Evolutionary conservation across 2,888 invertebrate genomes (phyloP).

Genomic region (Stenoptilia bipunctidactyla): DNA sequence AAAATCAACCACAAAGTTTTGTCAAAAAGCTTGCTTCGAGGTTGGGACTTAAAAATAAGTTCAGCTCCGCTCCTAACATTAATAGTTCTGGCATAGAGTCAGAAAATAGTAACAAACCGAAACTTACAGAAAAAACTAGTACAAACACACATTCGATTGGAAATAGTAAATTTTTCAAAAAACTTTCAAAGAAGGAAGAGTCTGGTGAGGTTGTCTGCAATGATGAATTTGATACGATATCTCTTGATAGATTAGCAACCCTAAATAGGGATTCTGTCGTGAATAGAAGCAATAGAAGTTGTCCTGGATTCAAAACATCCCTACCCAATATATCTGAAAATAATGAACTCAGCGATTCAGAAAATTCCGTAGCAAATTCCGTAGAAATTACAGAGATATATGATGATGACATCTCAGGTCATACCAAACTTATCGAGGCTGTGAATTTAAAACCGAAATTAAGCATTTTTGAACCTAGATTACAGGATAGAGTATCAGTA

Average conservation of each 20-base stretch:
- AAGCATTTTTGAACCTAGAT: slow-evolving; percentile 48
- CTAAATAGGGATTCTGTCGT: slow-evolving; percentile 54
- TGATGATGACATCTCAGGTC: slow-evolving; percentile 20
- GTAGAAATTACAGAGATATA: slow-evolving; percentile 29
- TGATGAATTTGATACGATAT: slow-evolving; percentile 63
- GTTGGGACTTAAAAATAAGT: slow-evolving; percentile 62
- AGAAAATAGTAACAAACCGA: slow-evolving; percentile 42
- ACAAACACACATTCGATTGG: slow-evolving; percentile 26
- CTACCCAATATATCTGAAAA: slow-evolving; percentile 62
- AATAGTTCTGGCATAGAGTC: slow-evolving; percentile 35
- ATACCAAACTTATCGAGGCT: slow-evolving; percentile 29
- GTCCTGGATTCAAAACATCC: slow-evolving; percentile 61
- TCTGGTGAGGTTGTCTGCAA: slow-evolving; percentile 56
- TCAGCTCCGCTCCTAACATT: slow-evolving; percentile 65
- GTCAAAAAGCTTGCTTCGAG: slow-evolving; percentile 68
- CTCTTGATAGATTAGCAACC: slow-evolving; percentile 51
- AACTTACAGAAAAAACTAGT: slow-evolving; percentile 24
- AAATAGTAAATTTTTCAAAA: slow-evolving; percentile 64
- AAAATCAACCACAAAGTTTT: slow-evolving; percentile 57
- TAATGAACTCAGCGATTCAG: slow-evolving; percentile 47
- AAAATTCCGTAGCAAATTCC: slow-evolving; percentile 36
- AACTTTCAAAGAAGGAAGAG: slow-evolving; percentile 56
- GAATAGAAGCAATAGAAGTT: slow-evolving; percentile 60
- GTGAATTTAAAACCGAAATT: slow-evolving; percentile 33
- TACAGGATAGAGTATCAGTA: slow-evolving; percentile 27